Evolutionary conservation across 2,888 invertebrate species (phyloP).

Genomic region (Drosophila niveifrons): DNA sequence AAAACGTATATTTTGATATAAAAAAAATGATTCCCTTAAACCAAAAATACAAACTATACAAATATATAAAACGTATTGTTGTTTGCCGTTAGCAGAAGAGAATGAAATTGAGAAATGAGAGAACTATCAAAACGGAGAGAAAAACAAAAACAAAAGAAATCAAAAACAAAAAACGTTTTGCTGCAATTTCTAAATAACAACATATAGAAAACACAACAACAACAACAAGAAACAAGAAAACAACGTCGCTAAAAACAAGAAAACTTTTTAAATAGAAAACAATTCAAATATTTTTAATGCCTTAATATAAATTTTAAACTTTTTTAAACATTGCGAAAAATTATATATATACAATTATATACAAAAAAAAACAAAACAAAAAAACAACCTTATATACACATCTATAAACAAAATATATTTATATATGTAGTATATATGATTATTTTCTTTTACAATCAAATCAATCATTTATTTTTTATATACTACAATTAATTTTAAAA

Average conservation of each 20-base stretch:
- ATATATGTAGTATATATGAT: slow-evolving; percentile 17
- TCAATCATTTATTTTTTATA: slow-evolving; percentile 39
- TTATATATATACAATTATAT: slow-evolving; percentile 25
- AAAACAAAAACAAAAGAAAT: slow-evolving; percentile 72
- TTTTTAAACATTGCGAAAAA: slow-evolving; percentile 54
- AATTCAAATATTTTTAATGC: slow-evolving; percentile 47
- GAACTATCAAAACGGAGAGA: slow-evolving; percentile 69
- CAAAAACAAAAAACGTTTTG: slow-evolving; percentile 74
- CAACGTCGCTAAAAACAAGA: slow-evolving; percentile 80
- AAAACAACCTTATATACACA: slow-evolving; percentile 12
- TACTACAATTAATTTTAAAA: slow-evolving; percentile 56
- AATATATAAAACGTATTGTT: slow-evolving; percentile 55
- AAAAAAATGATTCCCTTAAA: slow-evolving; percentile 53
- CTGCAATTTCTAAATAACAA: slow-evolving; percentile 64
- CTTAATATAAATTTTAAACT: slow-evolving; percentile 54
- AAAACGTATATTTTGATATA: slow-evolving; percentile 10
- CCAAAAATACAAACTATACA: slow-evolving; percentile 42
- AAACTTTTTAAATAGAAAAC: slow-evolving; percentile 69
- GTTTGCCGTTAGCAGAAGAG: slow-evolving; percentile 70
- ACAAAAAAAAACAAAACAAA: no score
- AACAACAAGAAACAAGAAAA: slow-evolving; percentile 42
- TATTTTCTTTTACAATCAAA: slow-evolving; percentile 59
- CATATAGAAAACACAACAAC: slow-evolving; percentile 48
- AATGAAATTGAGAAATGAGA: slow-evolving; percentile 14
- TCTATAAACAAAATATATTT: slow-evolving; percentile 1